A percentile compares a stretch with the other conserved stretches of the same genome.
phyloP scores from a whole-genome alignment of 2,888 invertebrate genomes.

The Caradrina kadenii region DNA sequence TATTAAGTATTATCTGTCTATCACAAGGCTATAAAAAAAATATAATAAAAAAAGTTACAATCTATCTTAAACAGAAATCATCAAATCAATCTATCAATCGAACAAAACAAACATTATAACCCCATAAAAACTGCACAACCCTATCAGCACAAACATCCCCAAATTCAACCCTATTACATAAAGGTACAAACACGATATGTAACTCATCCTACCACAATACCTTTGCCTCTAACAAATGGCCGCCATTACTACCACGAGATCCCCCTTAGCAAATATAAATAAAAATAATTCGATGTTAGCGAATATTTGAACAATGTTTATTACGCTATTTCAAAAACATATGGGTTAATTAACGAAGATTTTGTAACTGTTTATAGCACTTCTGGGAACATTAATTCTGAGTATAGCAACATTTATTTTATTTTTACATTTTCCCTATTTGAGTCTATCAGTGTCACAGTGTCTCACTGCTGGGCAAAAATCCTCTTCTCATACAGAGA shows the following conservation, averaged over 20 bases:
- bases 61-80: too few species aligned
- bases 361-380: constrained; percentile 10
- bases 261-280: constrained; percentile 64
- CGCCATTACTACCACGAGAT: constrained; percentile 38
- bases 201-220: constrained; percentile 43
- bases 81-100: too few species aligned
- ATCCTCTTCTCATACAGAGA: too few species aligned
- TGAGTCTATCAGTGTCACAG: too few species aligned
- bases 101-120: too few species aligned
- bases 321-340: constrained; percentile 50
- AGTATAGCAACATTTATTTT: neutral
- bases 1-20: too few species aligned
- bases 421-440: neutral
- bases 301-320: constrained; percentile 48
- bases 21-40: too few species aligned
- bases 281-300: constrained; percentile 69
- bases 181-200: constrained; percentile 34
- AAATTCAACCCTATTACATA: constrained; percentile 36
- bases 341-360: constrained; percentile 47
- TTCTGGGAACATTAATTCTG: neutral
- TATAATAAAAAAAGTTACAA: too few species aligned
- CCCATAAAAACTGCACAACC: neutral
- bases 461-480: too few species aligned
- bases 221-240: constrained; percentile 33
- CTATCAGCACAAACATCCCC: neutral